Base-by-base conservation (phyloP, 2,113 vertebrate genomes). In the Xiphophorus hellerii region DNA sequence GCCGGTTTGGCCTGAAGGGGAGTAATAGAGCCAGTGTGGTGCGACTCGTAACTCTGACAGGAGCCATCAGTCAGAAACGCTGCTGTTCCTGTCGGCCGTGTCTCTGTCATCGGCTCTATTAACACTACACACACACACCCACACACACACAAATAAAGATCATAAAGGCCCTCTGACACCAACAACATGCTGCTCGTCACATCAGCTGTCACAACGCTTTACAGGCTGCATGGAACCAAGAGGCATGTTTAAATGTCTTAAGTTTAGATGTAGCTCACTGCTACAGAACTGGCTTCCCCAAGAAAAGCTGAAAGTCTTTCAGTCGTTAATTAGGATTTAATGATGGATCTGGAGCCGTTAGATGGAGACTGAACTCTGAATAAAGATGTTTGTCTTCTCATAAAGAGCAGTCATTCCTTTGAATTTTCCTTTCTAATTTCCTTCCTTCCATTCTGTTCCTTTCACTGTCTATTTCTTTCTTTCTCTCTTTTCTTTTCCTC, bases 21-120 rank as follows among this genome's bases (percentile, higher is more conserved):
- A 58, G 81, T 80, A 63, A 87, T 63, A 31, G 77, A 80, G 74
- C 74, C 54, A n/a, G 20, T 1, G 65, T 60, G 69, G 73, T 14
- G 35, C 60, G 64, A 39, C 77, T 77, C 74, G 42, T 48, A 54
- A 15, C 66, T 79, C 28, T 80, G 84, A 85, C 84, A 78, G 64
- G 71, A 73, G 66, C 6, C 82, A 73, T 88, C 84, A 31, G 28
- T 87, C 82, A 73, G 35, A 60, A 48, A 37, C 15, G 60, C 76
- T 68, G 68, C 30, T 5, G 62, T 73, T 63, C 63, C 79, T 4
- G 42, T 76, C 35, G 37, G 73, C 71, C 51, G 65, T 13, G 37
- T 73, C 78, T 28, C 71, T 66, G 66, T 66, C 73, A 80, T 68
- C 74, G 65, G 69, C 63, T 86, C 77, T 66, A 58, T 78, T 71